Base-by-base conservation (phyloP, 2,797 vertebrate genomes). In the Oreonectes daqikongensis region DNA sequence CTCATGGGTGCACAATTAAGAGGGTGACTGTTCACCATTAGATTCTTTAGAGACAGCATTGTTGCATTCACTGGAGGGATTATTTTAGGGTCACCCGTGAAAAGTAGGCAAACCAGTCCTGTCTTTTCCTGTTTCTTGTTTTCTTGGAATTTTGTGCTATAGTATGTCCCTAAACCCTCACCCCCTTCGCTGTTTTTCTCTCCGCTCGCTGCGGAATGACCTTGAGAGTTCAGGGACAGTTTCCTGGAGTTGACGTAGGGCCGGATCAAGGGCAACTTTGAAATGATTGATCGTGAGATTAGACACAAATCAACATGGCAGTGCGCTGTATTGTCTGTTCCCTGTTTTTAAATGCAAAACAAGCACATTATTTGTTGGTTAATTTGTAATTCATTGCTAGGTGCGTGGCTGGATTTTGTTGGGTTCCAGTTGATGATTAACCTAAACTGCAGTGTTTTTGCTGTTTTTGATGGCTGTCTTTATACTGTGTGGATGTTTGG, bases 191-290 rank as follows among this genome's bases (percentile, higher is more conserved):
- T 71, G 24, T 69, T 42, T 59, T 78, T 78, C 84, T 87, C 85
- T 85, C 63, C 81, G 84, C 86, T 84, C 82, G 87, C 88, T 89
- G 85, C 90, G 86, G 84, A 93, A 94, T 97, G 96, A 98, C 97
- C 97, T 98, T 98, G 96, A 95, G 91, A 94, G 88, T 92, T 91
- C 88, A 90, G 90, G 89, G 88, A 91, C 91, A 79, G 83, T 84
- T 52, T 84, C 92, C 93, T 93, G 86, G 89, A 95, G 92, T 94
- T 89, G 78, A 87, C 85, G 85, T 63, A 82, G 91, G 88, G 87
- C 89, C 88, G 89, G 92, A 90, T 87, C 93, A 95, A 96, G 95
- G 95, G 92, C 94, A 94, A 95, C 95, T 94, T 96, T 96, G 93
- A 86, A 88, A 46, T 70, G 77, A 79, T 75, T 9, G 75, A 83